Evolutionary conservation across 2,888 invertebrate genomes (phyloP), one percentile per base, ranked within the genome.

Genomic region (Furcula furcula): DNA sequence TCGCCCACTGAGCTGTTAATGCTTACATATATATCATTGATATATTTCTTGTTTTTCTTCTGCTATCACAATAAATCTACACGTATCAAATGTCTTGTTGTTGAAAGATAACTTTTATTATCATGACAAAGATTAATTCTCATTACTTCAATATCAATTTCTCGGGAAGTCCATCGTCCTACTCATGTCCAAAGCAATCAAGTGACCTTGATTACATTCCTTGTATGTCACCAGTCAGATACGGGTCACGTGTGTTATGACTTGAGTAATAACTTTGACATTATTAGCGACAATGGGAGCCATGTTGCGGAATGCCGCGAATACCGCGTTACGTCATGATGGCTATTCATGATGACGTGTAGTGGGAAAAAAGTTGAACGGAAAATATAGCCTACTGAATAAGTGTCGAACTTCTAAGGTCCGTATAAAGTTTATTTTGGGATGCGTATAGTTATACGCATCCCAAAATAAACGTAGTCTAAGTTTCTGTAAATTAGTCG

Each of bases 211-310:
- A 7, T 26, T 14, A n/a, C 14, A 7, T 14, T 14, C 9, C 22
- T 4, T 22, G 9, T 14, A 26, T 7, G 26, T 13, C 9, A 26
- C 7, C 25, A 3, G 7, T 12, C 21, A n/a, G 23, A 21, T 18
- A 21, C 20, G 5, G 10, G 42, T 50, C 45, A 56, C 45, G 48
- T 56, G 48, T 56, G 44, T 39, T 15, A 31, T 4, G 1, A 4
- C 26, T 26, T 26, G 14, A 14, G 26, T 26, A 26, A 26, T 7
- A 7, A 7, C 7, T 40, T 31, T 64, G 59, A 64, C 46, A 55
- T 39, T 43, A 35, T 26, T 15, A 59, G 59, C 46, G 50, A 46
- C 47, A 42, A 56, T 61, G 62, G 50, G 57, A 63, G 55, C 40
- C 14, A 18, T 39, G 19, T 10, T 34, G 7, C 10, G 51, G 63